These are phyloP conservation scores for Parotocinclus haroldoi DNA, from an alignment of 2,797 vertebrate genomes.

Conservation along the genomic window DNA sequence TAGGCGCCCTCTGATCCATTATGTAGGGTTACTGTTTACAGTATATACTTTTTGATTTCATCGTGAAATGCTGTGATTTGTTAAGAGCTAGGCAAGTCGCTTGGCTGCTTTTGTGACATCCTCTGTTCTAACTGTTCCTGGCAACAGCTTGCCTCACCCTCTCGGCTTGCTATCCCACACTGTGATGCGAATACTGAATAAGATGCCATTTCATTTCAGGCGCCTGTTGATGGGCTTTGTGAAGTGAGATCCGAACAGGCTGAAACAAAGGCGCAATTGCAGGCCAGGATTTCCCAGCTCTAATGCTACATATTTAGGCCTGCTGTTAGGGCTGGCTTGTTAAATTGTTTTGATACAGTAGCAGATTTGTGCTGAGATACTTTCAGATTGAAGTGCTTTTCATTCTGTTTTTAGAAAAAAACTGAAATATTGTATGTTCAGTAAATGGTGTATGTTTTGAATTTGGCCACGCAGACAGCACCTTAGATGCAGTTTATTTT, in stretches of 20 bases:
- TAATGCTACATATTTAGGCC: slow-evolving; percentile 37
- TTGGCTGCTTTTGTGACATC: slow-evolving; percentile 62
- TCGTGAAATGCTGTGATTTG: neutral
- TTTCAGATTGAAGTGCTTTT: too few relatives aligned
- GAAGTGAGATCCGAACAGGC: slow-evolving; percentile 52
- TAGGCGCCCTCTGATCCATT: too few relatives aligned
- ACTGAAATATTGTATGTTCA: too few relatives aligned
- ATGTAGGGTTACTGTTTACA: too few relatives aligned
- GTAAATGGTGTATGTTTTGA: too few relatives aligned
- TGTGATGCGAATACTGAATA: slow-evolving; percentile 82
- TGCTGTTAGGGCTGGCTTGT: neutral
- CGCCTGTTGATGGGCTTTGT: slow-evolving; percentile 73
- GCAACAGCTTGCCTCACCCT: slow-evolving; percentile 60
- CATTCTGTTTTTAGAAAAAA: too few relatives aligned
- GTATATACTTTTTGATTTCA: too few relatives aligned
- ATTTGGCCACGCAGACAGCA: too few relatives aligned
- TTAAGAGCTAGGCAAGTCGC: slow-evolving; percentile 33
- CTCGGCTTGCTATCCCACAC: slow-evolving; percentile 63
- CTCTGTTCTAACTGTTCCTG: slow-evolving; percentile 69
- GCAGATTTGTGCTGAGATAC: too few relatives aligned
- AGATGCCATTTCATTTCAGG: slow-evolving; percentile 78
- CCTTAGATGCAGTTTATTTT: too few relatives aligned
- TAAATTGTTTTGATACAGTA: too few relatives aligned
- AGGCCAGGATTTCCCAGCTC: slow-evolving; percentile 52
- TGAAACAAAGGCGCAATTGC: slow-evolving; percentile 53